Percentiles rank a stretch among this genome's conserved stretches.
These are phyloP conservation scores for Parasteatoda lunata DNA, from an alignment of 2,888 invertebrate species.

Conservation along the genomic window DNA sequence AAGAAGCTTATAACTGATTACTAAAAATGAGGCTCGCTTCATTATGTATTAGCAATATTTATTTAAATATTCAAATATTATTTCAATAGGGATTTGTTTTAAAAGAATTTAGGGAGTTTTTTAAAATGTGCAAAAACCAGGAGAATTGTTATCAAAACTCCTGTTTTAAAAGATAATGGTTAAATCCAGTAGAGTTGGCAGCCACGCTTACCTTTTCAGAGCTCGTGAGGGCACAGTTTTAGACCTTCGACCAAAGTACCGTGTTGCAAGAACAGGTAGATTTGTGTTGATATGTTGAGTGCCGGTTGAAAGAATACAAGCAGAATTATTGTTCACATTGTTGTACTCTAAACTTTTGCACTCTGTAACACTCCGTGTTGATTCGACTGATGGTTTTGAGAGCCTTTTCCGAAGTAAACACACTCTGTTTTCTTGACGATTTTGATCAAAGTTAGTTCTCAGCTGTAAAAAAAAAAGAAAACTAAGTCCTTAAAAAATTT, in stretches of 20 bases:
- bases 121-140: no score
- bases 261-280: constrained; percentile 37
- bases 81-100: no score
- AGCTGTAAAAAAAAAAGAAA: constrained; percentile 77
- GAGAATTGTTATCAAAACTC: no score
- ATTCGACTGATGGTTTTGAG: constrained; percentile 22
- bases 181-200: background rate
- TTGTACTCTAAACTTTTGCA: background rate
- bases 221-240: constrained; percentile 53
- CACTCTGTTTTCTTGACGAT: constrained; percentile 80
- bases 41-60: no score
- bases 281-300: constrained; percentile 28
- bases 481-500: no score
- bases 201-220: constrained; percentile 35
- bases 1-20: no score
- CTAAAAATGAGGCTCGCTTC: no score
- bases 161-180: no score
- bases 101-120: no score
- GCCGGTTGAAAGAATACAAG: background rate
- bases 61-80: no score
- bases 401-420: constrained; percentile 73
- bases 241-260: constrained; percentile 51
- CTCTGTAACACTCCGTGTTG: constrained; percentile 8
- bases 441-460: constrained; percentile 79
- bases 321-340: background rate